Base-by-base conservation (phyloP, 2,797 vertebrate genomes). In the Sebastes matsubarae region DNA sequence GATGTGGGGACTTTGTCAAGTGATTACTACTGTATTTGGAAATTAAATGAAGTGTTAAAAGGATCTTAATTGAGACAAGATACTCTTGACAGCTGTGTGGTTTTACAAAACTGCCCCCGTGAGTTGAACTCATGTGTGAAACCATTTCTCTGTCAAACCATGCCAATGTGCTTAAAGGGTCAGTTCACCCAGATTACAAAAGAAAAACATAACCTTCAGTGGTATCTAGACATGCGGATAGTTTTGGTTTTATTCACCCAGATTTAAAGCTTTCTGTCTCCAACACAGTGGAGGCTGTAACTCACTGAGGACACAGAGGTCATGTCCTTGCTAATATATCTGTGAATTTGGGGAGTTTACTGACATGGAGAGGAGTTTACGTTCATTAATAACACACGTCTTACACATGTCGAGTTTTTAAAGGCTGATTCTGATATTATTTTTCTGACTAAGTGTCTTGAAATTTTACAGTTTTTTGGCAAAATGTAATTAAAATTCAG, bases 31-130 rank as follows among this genome's bases (percentile, higher is more conserved):
- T 88, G 90, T 88, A 57, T 87, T 79, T 87, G 80, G 73, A 88
- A 83, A 88, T 89, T 64, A 89, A 92, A 89, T 85, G 82, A 90
- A 68, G 85, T 89, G 90, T 92, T 91, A 74, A 90, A 85, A 85
- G 75, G 84, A 30, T 67, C 70, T 68, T 81, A 82, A 89, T 84
- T 81, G 74, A 91, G 89, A 86, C 29, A 4, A 88, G 75, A 79
- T 68, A 61, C 12, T 79, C 75, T 20, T 65, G 79, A 89, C 87
- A 76, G 85, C 16, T 5, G 12, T 77, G 77, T 63, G 80, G 81
- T 88, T 91, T 84, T 18, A 46, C 34, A 59, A 59, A 88, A 72
- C 60, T 22, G 13, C 54, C 58, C 50, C 1, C n/a, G 18, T 77
- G 57, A 67, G 38, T 64, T 59, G 22, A 74, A 73, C 54, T 70